These are phyloP conservation scores for Phrynocephalus guinanensis DNA, from an alignment of 2,797 vertebrate genomes.

Conservation along the genomic window DNA sequence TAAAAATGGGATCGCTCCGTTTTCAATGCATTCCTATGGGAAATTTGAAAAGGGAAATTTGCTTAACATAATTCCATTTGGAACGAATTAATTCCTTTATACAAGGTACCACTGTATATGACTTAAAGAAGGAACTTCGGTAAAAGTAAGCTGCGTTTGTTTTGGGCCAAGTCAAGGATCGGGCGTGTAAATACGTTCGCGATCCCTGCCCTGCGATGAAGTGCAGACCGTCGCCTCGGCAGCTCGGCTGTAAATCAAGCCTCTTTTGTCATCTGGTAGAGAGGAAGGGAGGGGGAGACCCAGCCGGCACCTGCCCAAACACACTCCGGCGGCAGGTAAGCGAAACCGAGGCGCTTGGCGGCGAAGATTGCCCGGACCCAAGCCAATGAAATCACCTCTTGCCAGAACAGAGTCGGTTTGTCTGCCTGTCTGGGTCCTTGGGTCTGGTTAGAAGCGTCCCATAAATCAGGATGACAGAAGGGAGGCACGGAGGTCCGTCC, in stretches of 20 bases:
- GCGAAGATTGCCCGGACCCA: slow-evolving; percentile 64
- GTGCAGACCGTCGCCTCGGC: not conserved
- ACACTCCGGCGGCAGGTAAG: slow-evolving; percentile 57
- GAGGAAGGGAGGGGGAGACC: slow-evolving; percentile 50
- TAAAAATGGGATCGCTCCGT: too few species aligned
- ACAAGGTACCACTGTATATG: not conserved
- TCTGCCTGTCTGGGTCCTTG: slow-evolving; percentile 29
- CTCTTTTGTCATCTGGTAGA: slow-evolving; percentile 52
- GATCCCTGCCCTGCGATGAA: not conserved
- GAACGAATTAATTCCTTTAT: too few species aligned
- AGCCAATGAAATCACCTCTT: slow-evolving; percentile 61
- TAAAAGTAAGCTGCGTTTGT: not conserved
- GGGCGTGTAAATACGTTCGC: not conserved
- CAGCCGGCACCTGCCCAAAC: slow-evolving; percentile 70
- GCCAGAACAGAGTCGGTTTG: slow-evolving; percentile 32
- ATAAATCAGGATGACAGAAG: slow-evolving; percentile 69
- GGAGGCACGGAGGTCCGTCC: slow-evolving; percentile 24
- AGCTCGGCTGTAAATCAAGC: slow-evolving; percentile 55
- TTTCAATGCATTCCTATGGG: too few species aligned
- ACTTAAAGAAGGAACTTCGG: not conserved
- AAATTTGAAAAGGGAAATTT: too few species aligned
- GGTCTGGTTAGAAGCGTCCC: slow-evolving; percentile 56
- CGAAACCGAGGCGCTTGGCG: slow-evolving; percentile 53
- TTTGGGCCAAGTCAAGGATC: too few species aligned
- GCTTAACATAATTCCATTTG: too few species aligned